phyloP scores from a whole-genome alignment of 2,888 invertebrate species.

The Panopea generosa region DNA sequence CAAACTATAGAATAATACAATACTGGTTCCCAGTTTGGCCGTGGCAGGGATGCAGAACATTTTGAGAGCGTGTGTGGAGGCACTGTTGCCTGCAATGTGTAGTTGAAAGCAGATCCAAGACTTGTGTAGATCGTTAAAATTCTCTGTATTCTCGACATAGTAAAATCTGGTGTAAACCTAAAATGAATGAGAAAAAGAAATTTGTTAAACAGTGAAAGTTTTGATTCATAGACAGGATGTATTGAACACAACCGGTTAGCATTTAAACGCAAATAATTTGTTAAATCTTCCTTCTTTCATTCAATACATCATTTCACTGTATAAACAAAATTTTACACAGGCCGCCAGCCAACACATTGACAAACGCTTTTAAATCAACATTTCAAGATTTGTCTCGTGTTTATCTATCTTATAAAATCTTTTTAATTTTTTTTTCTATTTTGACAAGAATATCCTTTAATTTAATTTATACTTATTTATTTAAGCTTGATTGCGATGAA shows the following conservation, averaged over 20 bases:
- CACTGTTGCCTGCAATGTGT: constrained; percentile 90
- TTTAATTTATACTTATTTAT: too few species aligned
- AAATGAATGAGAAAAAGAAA: constrained; percentile 54
- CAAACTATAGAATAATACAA: constrained; percentile 88
- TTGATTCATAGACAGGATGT: too few species aligned
- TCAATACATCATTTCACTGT: too few species aligned
- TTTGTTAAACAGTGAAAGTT: too few species aligned
- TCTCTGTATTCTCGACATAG: constrained; percentile 90
- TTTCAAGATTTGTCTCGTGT: too few species aligned
- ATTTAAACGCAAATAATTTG: background rate
- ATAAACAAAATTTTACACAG: too few species aligned
- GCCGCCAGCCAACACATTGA: too few species aligned
- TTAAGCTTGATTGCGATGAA: too few species aligned
- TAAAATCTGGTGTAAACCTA: constrained; percentile 94
- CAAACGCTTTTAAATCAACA: too few species aligned
- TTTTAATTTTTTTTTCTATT: too few species aligned
- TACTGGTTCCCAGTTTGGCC: constrained; percentile 92
- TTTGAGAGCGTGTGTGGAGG: constrained; percentile 89
- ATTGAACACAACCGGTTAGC: constrained; percentile 2
- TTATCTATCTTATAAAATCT: too few species aligned
- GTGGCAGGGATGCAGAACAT: constrained; percentile 89
- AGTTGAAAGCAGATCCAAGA: constrained; percentile 87
- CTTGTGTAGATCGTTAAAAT: constrained; percentile 84
- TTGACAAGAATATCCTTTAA: too few species aligned
- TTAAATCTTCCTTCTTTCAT: background rate